Percentiles rank a stretch among this genome's conserved stretches.
These are phyloP conservation scores for Numida meleagris DNA, from an alignment of 2,113 vertebrate genomes.

Conservation along the genomic window DNA sequence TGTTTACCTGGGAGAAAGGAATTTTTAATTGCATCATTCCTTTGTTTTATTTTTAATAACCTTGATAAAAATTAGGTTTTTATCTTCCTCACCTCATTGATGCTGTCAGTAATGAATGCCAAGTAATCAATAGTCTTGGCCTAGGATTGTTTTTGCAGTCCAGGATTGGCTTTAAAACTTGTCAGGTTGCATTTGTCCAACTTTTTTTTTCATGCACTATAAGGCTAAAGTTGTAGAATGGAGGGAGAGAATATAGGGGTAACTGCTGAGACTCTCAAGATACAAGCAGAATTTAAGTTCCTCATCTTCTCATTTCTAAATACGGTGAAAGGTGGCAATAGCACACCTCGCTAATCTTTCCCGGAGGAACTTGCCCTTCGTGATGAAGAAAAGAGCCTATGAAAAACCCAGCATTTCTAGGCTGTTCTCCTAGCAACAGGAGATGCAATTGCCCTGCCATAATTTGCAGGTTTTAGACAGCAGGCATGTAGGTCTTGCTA, in stretches of 20 bases:
- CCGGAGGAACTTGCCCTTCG: background rate
- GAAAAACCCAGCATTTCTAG: background rate
- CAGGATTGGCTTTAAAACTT: background rate
- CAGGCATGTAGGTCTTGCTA: background rate
- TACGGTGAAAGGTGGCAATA: background rate
- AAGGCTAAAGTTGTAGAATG: background rate
- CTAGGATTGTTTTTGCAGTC: conserved; percentile 10
- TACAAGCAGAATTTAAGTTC: background rate
- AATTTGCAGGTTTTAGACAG: background rate
- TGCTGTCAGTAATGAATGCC: background rate
- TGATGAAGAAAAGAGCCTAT: background rate
- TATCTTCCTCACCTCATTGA: background rate
- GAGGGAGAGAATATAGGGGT: background rate
- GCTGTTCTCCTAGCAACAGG: background rate
- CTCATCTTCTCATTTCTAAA: background rate
- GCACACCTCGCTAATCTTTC: background rate
- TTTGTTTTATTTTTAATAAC: conserved; percentile 14
- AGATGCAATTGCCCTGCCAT: background rate
- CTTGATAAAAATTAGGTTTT: background rate
- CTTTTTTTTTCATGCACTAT: background rate
- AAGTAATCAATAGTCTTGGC: background rate
- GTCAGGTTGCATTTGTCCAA: background rate
- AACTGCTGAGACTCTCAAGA: background rate
- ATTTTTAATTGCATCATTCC: background rate
- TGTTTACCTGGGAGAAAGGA: background rate